Conservation (phyloP, 2,888 invertebrate genomes). For the Drosophila kuntzei region DNA sequence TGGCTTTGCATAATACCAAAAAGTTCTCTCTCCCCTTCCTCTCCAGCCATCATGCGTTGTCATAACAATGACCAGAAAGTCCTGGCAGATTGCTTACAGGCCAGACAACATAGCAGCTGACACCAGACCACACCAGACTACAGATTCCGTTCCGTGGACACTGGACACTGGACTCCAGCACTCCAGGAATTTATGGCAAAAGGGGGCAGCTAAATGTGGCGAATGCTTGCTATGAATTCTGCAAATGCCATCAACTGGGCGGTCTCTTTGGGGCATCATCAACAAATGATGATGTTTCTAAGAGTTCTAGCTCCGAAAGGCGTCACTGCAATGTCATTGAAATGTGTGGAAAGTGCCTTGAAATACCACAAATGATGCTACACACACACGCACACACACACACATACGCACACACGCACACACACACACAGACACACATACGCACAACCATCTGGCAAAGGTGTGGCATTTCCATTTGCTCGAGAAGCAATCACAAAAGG, state of each 20-base stretch:
- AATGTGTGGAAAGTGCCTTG: constrained; percentile 46
- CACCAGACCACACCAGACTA: constrained; percentile 12
- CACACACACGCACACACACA: constrained; percentile 6
- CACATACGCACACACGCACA: constrained; percentile 3
- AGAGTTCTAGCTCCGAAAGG: constrained; percentile 24
- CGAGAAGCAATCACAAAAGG: constrained; percentile 26
- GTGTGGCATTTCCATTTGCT: constrained; percentile 41
- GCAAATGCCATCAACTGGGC: constrained; percentile 46
- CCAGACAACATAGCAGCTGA: constrained; percentile 44
- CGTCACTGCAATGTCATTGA: constrained; percentile 46
- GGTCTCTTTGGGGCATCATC: constrained; percentile 22
- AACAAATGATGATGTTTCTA: constrained; percentile 55
- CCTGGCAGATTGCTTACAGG: constrained; percentile 30
- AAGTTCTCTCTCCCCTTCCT: constrained; percentile 16
- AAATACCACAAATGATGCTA: constrained; percentile 51
- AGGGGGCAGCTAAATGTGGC: constrained; percentile 52
- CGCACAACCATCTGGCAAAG: constrained; percentile 22
- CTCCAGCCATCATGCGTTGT: constrained; percentile 22
- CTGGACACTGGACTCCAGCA: not conserved
- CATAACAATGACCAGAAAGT: constrained; percentile 48
- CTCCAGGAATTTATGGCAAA: constrained; percentile 41
- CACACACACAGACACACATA: constrained; percentile 6
- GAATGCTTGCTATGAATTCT: constrained; percentile 59
- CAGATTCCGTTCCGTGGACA: not conserved
- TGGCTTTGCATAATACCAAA: constrained; percentile 37